phyloP scores from a whole-genome alignment of 2,888 invertebrate genomes.

The Glyphotaelius pellucidus region DNA sequence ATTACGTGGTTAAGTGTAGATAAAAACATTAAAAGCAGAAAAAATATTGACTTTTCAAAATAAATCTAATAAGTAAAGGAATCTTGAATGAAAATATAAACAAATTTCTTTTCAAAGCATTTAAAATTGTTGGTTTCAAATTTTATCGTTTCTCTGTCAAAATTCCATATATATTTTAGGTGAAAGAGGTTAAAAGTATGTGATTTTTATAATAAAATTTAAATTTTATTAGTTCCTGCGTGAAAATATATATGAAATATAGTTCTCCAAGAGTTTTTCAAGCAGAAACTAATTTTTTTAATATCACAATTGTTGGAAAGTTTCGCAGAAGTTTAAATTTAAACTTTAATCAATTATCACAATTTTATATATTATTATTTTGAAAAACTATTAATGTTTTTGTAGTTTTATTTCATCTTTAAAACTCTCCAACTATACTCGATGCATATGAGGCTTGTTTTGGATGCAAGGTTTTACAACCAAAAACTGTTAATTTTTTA shows the following conservation, averaged over 20 bases:
- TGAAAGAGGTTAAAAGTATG: neutral
- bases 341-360: neutral
- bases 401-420: neutral
- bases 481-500: neutral
- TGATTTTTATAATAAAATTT: neutral
- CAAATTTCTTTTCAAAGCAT: too few relatives aligned
- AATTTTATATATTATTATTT: neutral
- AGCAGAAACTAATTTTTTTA: neutral
- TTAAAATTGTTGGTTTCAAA: neutral
- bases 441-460: constrained; percentile 10
- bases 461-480: constrained; percentile 19
- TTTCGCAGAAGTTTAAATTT: neutral
- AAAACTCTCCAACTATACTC: constrained; percentile 14
- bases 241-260: neutral
- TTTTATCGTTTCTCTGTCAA: neutral
- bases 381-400: neutral
- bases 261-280: neutral
- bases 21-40: neutral
- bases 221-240: neutral
- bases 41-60: neutral
- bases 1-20: neutral
- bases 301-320: neutral
- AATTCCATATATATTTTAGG: neutral
- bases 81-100: neutral
- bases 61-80: neutral